Conservation (phyloP, 30 jellyfish, hydroid and myxozoan genomes). For the Morbakka virulenta region DNA sequence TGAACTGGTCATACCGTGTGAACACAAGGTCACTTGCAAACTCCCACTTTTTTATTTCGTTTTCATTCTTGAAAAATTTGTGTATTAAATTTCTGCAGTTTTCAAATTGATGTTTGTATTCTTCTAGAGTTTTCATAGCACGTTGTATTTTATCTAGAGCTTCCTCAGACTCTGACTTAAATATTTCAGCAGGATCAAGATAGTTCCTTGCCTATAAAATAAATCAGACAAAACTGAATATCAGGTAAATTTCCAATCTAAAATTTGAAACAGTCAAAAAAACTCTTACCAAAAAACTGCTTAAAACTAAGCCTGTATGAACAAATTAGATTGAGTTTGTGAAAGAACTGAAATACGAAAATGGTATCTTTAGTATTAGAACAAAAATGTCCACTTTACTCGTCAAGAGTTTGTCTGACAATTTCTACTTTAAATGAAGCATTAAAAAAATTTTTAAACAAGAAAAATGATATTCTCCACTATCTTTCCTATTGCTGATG, state of each 20-base stretch:
- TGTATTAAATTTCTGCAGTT: conserved; percentile 64
- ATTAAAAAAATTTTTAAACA: too few relatives aligned
- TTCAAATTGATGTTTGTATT: conserved; percentile 74
- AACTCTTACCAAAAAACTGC: background rate
- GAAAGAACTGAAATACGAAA: too few relatives aligned
- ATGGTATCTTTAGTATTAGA: too few relatives aligned
- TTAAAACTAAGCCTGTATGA: background rate
- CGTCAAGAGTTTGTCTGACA: too few relatives aligned
- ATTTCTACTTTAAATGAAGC: too few relatives aligned
- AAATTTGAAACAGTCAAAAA: background rate
- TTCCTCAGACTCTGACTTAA: conserved; percentile 85
- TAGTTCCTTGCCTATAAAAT: conserved; percentile 69
- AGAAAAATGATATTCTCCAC: too few relatives aligned
- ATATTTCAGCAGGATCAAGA: conserved; percentile 85
- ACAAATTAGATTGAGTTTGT: too few relatives aligned
- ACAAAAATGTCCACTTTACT: too few relatives aligned
- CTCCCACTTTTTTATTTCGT: conserved; percentile 81
- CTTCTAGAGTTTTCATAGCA: conserved; percentile 49
- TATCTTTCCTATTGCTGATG: too few relatives aligned
- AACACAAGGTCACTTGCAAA: conserved; percentile 83
- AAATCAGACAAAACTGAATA: background rate
- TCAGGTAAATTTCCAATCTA: background rate
- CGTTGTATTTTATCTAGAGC: conserved; percentile 63
- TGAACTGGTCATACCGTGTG: conserved; percentile 78
- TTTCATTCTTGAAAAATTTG: conserved; percentile 49